Evolutionary conservation across 2,113 vertebrate species (phyloP), one percentile per base, ranked within the genome.

Genomic region (Engraulis encrasicolus): DNA sequence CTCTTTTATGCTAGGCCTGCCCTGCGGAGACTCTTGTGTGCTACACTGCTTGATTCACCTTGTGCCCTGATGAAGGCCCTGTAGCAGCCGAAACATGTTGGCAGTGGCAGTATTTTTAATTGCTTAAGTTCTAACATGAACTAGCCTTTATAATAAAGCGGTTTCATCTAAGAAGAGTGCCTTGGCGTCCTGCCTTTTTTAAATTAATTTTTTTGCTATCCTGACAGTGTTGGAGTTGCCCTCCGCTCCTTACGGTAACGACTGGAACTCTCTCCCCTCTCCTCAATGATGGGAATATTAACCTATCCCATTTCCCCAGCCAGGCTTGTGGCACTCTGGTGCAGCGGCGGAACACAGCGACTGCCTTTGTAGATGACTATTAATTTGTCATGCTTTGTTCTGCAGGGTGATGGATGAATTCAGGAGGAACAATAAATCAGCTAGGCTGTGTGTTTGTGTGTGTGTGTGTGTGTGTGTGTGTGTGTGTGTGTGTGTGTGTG

Each of bases 311-410:
- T 84, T n/a, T n/a, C 38, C 74, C 7, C 74, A 50, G 6, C 40
- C 45, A 23, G n/a, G 23, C 31, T 34, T 45, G 71, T 81, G 79
- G 78, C 82, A 52, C 50, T 61, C n/a, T 38, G n/a, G 77, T 5
- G 66, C 66, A 4, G 61, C n/a, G n/a, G n/a, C n/a, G n/a, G n/a
- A n/a, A n/a, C 52, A 23, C 71, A 50, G 80, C 27, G 3, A 15
- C 27, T n/a, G 37, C 71, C 27, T 84, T 79, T 40, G 78, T 19
- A 61, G 78, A 82, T 52, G 38, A 81, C 80, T 80, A 77, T 84
- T 85, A 78, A 84, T 88, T 84, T 84, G 85, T 77, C 80, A 84
- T 80, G 52, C 15, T 66, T 66, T 85, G 82, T 85, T 83, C 78
- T 74, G 79, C 45, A 54, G 74, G 84, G 37, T 86, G 82, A 81